Evolutionary conservation across 2,888 invertebrate genomes (phyloP).

Genomic region (Heliconius sara): DNA sequence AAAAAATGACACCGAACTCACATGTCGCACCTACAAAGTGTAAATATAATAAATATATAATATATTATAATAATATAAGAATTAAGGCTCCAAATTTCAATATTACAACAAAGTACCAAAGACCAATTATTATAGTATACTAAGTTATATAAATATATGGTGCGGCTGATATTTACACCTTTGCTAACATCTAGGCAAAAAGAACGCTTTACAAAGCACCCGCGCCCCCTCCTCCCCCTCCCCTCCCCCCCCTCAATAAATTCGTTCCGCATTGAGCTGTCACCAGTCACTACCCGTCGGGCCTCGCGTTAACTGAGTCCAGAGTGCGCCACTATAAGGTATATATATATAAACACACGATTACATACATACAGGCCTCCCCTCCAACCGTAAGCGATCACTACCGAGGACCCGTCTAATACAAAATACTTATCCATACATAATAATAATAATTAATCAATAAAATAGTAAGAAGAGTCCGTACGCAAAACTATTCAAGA

Average conservation of each 20-base stretch:
- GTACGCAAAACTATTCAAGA: conserved; percentile 63
- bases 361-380: conserved; percentile 43
- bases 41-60: conserved; percentile 20
- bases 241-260: conserved; percentile 8
- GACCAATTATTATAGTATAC: neutral
- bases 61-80: neutral
- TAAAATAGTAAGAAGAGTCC: conserved; percentile 64
- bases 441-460: conserved; percentile 50
- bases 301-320: conserved; percentile 53
- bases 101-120: conserved; percentile 1
- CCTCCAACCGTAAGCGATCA: conserved; percentile 50
- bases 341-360: conserved; percentile 23
- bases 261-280: conserved; percentile 51
- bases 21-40: neutral
- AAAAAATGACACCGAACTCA: neutral
- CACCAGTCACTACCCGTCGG: conserved; percentile 43
- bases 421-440: conserved; percentile 62
- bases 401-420: conserved; percentile 50
- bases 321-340: conserved; percentile 53
- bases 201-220: conserved; percentile 49
- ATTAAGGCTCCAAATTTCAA: conserved; percentile 6
- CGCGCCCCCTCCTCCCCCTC: conserved; percentile 37
- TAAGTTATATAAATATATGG: neutral
- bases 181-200: conserved; percentile 11
- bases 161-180: neutral